Conservation (phyloP, 2,797 vertebrate species). For the Xyrichtys novacula region DNA sequence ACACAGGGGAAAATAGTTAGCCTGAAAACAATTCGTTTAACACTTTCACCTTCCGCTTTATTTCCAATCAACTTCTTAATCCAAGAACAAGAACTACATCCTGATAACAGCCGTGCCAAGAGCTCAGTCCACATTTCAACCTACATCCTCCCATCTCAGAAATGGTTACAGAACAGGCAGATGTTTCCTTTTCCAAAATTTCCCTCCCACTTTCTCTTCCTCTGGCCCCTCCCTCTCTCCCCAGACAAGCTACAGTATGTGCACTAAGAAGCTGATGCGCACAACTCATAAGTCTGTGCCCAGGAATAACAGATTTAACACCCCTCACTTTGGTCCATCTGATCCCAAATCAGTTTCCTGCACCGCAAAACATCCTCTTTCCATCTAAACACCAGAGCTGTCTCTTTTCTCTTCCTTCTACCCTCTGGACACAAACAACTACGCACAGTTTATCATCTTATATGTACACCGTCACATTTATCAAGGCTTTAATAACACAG, state of each 20-base stretch:
- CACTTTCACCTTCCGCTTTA: neutral
- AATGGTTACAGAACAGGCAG: conserved; percentile 61
- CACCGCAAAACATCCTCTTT: conserved; percentile 22
- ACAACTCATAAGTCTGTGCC: neutral
- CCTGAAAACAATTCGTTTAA: conserved; percentile 3
- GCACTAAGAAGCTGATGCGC: neutral
- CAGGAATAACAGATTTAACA: conserved; percentile 28
- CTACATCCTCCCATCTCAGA: conserved; percentile 48
- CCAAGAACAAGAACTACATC: conserved; percentile 23
- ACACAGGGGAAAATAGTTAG: neutral
- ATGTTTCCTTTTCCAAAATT: conserved; percentile 71
- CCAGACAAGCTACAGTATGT: neutral
- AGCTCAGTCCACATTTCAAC: conserved; percentile 13
- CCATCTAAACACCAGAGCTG: conserved; percentile 3
- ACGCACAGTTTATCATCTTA: neutral
- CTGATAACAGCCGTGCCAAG: conserved; percentile 23
- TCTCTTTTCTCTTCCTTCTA: conserved; percentile 3
- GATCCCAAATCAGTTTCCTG: conserved; percentile 24
- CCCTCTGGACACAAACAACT: conserved; percentile 18
- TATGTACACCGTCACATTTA: conserved; percentile 43
- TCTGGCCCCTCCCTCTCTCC: neutral
- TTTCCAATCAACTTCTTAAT: conserved; percentile 8
- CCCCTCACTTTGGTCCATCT: conserved; percentile 17
- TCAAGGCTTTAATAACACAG: conserved; percentile 61
- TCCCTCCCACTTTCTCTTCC: conserved; percentile 42